Evolutionary conservation across 2,888 invertebrate species (phyloP), one percentile per base, ranked within the genome.

Genomic region (Macroteleia sp.): DNA sequence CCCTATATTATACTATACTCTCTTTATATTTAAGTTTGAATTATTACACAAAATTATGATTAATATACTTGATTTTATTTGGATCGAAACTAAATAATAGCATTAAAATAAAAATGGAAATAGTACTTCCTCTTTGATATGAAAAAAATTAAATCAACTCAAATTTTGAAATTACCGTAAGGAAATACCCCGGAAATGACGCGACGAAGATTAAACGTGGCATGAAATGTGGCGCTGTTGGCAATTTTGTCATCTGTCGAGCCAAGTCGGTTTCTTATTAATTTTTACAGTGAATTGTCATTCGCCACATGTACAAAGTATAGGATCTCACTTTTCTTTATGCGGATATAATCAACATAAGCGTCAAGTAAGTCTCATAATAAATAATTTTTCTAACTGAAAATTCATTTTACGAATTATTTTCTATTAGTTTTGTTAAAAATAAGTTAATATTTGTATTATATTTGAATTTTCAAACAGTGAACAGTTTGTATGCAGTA

Each of bases 201-300:
- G 64, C 34, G 5, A 48, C 5, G 8, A 28, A 74, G 69, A 67
- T 77, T 77, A 75, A 81, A 82, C 73, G 82, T 82, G 54, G 82
- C 82, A 73, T 73, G 61, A 66, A 77, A 76, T 22, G 80, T 69
- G 74, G 80, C 83, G 74, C 77, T 79, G 75, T 82, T 81, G 75
- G 67, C 77, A 67, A 71, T 75, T 76, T 76, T 79, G 56, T 73
- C 81, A 62, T 74, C 62, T 56, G 46, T 52, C 52, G 8, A n/a
- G n/a, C n/a, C n/a, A n/a, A n/a, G n/a, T n/a, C n/a, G n/a, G n/a
- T n/a, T n/a, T n/a, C n/a, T n/a, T n/a, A n/a, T n/a, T 2, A 25
- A 69, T 59, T 44, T 54, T 57, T 36, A 56, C 42, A 28, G 17
- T 19, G 32, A 46, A 46, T 66, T 22, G 6, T 14, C 44, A 44